Evolutionary conservation across 2,888 invertebrate genomes (phyloP).

Genomic region (Psylliodes chrysocephalus): DNA sequence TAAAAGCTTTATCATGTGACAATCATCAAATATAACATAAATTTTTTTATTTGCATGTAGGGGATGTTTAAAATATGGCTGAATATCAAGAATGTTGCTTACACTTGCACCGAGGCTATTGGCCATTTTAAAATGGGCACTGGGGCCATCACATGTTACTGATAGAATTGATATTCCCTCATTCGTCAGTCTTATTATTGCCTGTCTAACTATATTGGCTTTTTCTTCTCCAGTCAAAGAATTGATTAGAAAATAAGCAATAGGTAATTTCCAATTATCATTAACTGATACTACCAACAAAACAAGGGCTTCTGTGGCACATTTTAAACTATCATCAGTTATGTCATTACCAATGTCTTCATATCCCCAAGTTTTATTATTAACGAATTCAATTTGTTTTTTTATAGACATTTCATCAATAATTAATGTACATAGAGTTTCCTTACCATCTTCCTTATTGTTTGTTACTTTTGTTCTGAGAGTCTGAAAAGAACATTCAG

Average conservation of each 20-base stretch:
- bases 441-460: background rate
- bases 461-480: conserved; percentile 26
- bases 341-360: conserved; percentile 40
- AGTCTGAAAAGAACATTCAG: conserved; percentile 22
- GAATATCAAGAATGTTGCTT: background rate
- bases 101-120: conserved; percentile 17
- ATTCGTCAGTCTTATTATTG: too few relatives aligned
- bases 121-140: too few relatives aligned
- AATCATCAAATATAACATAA: conserved; percentile 25
- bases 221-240: too few relatives aligned
- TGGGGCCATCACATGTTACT: too few relatives aligned
- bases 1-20: background rate
- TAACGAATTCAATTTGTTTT: conserved; percentile 44
- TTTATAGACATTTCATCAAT: conserved; percentile 45
- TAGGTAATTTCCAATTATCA: background rate
- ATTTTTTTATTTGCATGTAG: conserved; percentile 7
- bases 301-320: conserved; percentile 45
- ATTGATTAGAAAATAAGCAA: too few relatives aligned
- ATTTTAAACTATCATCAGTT: conserved; percentile 31
- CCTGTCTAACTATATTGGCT: too few relatives aligned
- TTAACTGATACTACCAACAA: conserved; percentile 43
- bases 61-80: background rate
- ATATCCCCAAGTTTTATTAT: conserved; percentile 38
- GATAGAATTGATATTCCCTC: too few relatives aligned
- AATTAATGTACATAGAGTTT: conserved; percentile 35